Percentiles rank a stretch among this genome's conserved stretches.
Conservation (phyloP, 1,140 invertebrate genomes). For the Dreissena rostriformis region DNA sequence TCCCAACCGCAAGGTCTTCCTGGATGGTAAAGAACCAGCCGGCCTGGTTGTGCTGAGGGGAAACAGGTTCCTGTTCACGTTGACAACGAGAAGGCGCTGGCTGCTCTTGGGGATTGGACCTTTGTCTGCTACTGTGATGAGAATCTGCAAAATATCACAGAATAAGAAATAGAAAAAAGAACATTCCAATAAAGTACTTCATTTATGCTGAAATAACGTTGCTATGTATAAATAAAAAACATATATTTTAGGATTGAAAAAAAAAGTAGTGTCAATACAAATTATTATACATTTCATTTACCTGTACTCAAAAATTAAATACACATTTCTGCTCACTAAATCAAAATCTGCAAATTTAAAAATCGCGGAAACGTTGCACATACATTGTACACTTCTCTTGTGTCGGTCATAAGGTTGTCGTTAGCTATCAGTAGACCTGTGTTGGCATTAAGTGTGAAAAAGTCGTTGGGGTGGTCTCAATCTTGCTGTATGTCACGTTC, state of each 20-base stretch:
- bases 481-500: conserved; percentile 60
- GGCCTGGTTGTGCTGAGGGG: not conserved
- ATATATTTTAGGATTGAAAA: too few species aligned
- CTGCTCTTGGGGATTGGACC: conserved; percentile 36
- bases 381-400: conserved; percentile 22
- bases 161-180: too few species aligned
- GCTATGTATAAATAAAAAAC: too few species aligned
- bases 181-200: too few species aligned
- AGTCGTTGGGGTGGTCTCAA: conserved; percentile 57
- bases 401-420: conserved; percentile 42
- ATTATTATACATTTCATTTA: too few species aligned
- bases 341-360: too few species aligned
- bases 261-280: too few species aligned
- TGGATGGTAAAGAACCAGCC: not conserved
- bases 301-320: too few species aligned
- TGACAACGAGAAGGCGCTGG: not conserved
- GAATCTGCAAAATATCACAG: conserved; percentile 15
- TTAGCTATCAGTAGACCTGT: conserved; percentile 37
- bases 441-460: conserved; percentile 55
- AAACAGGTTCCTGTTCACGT: conserved; percentile 28
- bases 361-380: not conserved
- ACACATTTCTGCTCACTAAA: too few species aligned
- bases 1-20: conserved; percentile 12
- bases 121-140: conserved; percentile 34
- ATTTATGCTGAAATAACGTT: too few species aligned